Conservation (phyloP, 2,888 invertebrate genomes). For the Gymnoscelis rufifasciata region DNA sequence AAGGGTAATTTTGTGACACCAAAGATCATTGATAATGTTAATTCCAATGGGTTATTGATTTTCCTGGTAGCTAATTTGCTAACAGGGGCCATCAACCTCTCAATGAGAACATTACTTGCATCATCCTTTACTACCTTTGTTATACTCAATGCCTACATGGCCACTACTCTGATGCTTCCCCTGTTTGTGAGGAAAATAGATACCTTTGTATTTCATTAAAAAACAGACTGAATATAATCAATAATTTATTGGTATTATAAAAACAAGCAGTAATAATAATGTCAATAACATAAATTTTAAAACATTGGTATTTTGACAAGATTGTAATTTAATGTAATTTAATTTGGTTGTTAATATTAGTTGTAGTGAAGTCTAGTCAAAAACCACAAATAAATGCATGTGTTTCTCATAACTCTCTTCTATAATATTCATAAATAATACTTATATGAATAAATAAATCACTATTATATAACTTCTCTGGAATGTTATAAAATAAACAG, state of each 20-base stretch:
- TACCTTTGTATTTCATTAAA: slow-evolving; percentile 64
- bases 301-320: no score
- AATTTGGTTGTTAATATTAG: no score
- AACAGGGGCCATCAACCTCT: slow-evolving; percentile 90
- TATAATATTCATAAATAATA: no score
- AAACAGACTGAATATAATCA: background rate
- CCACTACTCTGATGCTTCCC: slow-evolving; percentile 45
- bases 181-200: slow-evolving; percentile 54
- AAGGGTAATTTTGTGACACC: slow-evolving; percentile 57
- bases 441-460: no score
- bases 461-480: no score
- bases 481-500: no score
- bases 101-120: slow-evolving; percentile 80
- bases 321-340: no score
- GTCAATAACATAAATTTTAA: no score
- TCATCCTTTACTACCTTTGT: slow-evolving; percentile 57
- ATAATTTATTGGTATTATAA: background rate
- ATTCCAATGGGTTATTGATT: slow-evolving; percentile 89
- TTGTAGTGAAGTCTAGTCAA: no score
- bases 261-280: background rate
- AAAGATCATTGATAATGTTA: slow-evolving; percentile 83
- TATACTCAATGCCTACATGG: slow-evolving; percentile 80
- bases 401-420: no score
- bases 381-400: no score
- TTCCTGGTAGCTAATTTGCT: slow-evolving; percentile 90